These are phyloP conservation scores for Xenus cinereus DNA, from an alignment of 2,113 vertebrate genomes.

Conservation along the genomic window DNA sequence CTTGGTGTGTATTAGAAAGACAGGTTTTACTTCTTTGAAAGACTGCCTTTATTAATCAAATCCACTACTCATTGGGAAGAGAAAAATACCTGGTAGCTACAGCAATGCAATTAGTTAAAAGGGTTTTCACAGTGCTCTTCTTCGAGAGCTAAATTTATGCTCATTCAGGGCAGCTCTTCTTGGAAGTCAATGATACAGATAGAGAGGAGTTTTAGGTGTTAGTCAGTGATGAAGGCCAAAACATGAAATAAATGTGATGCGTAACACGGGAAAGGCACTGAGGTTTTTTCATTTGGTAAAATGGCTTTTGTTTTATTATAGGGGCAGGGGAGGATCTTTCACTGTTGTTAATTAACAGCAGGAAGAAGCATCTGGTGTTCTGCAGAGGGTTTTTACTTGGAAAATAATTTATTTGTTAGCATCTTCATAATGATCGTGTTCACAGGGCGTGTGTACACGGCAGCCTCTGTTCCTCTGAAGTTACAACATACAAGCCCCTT, in stretches of 20 bases:
- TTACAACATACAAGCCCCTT: rapidly evolving
- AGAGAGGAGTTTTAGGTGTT: background rate
- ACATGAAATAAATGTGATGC: background rate
- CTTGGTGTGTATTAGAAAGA: background rate
- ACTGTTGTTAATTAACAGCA: background rate
- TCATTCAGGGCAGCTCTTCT: background rate
- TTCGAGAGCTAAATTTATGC: background rate
- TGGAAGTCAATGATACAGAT: background rate
- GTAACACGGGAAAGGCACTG: background rate
- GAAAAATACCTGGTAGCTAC: background rate
- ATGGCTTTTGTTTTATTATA: background rate
- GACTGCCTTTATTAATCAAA: background rate
- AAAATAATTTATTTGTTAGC: background rate
- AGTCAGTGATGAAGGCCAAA: background rate
- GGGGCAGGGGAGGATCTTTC: background rate
- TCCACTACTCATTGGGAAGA: background rate
- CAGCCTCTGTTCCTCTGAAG: background rate
- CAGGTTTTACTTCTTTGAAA: background rate
- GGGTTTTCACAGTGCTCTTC: background rate
- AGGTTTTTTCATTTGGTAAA: background rate
- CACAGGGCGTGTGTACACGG: background rate
- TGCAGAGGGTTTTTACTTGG: background rate
- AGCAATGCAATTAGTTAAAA: background rate
- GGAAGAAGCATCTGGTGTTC: background rate
- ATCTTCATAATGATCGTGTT: background rate